Percentiles rank a stretch among this genome's conserved stretches.
Conservation (phyloP, 2,888 invertebrate species). For the Ennomos quercinarius region DNA sequence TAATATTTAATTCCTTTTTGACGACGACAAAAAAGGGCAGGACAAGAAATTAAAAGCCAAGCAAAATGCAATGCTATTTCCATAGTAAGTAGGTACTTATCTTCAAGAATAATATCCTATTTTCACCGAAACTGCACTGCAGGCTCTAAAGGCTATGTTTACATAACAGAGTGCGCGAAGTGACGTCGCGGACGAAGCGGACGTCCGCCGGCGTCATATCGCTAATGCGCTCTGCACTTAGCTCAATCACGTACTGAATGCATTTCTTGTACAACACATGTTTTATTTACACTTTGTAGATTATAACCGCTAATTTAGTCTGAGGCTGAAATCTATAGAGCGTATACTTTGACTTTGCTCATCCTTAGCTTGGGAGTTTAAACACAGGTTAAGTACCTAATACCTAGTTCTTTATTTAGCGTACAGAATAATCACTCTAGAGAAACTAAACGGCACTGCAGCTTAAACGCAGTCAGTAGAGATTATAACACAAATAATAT, state of each 20-base stretch:
- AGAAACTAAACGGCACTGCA: too few relatives aligned
- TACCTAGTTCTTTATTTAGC: too few relatives aligned
- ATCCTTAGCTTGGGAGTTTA: too few relatives aligned
- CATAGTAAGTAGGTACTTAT: not conserved
- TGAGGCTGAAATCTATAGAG: too few relatives aligned
- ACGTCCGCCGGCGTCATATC: slow-evolving; percentile 78
- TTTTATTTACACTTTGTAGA: slow-evolving; percentile 34
- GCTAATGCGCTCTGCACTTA: slow-evolving; percentile 79
- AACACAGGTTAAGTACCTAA: too few relatives aligned
- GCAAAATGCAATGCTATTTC: not conserved
- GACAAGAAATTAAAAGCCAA: too few relatives aligned
- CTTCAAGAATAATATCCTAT: not conserved
- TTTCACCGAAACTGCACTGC: not conserved
- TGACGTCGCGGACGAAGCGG: slow-evolving; percentile 63
- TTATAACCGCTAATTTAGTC: not conserved
- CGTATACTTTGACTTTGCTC: too few relatives aligned
- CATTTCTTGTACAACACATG: slow-evolving; percentile 35
- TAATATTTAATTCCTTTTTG: too few relatives aligned
- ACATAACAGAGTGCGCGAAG: slow-evolving; percentile 64
- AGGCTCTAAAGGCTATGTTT: slow-evolving; percentile 52
- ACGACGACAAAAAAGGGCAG: too few relatives aligned
- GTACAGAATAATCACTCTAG: too few relatives aligned
- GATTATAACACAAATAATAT: too few relatives aligned
- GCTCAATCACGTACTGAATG: slow-evolving; percentile 61
- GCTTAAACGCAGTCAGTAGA: too few relatives aligned